These are phyloP conservation scores for Picus viridis DNA, from an alignment of 2,797 vertebrate genomes.

Conservation along the genomic window DNA sequence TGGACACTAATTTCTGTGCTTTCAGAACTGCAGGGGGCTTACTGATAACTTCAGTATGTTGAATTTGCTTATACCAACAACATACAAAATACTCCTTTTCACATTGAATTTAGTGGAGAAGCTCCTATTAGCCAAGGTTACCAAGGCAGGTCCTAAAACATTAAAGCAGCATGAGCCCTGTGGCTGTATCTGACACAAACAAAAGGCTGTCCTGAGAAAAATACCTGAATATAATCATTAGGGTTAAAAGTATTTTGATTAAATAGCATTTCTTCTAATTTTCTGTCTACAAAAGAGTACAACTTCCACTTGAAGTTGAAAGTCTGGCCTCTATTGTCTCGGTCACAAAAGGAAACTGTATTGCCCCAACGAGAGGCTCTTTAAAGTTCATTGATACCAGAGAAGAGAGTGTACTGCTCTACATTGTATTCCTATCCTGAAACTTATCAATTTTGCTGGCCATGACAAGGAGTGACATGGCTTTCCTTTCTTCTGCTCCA, in stretches of 20 bases:
- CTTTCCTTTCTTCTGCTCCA: background rate
- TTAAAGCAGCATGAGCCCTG: background rate
- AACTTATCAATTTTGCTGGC: background rate
- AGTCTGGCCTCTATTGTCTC: background rate
- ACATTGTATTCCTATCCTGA: background rate
- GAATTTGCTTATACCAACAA: conserved; percentile 1
- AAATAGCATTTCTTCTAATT: background rate
- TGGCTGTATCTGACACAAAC: background rate
- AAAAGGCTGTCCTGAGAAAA: background rate
- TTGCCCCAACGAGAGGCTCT: background rate
- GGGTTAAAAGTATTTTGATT: background rate
- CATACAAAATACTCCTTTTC: background rate
- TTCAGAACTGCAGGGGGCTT: conserved; percentile 26
- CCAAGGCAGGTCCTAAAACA: background rate
- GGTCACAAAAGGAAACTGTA: background rate
- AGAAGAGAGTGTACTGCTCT: background rate
- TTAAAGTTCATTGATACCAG: background rate
- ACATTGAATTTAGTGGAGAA: background rate
- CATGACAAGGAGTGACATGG: background rate
- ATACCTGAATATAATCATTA: background rate
- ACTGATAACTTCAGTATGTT: background rate
- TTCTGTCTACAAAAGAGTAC: background rate
- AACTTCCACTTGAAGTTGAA: background rate
- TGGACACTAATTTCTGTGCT: conserved; percentile 11
- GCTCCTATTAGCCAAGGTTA: background rate